Evolutionary conservation across 2,113 vertebrate genomes (phyloP).

Genomic region (Arizona elegans): DNA sequence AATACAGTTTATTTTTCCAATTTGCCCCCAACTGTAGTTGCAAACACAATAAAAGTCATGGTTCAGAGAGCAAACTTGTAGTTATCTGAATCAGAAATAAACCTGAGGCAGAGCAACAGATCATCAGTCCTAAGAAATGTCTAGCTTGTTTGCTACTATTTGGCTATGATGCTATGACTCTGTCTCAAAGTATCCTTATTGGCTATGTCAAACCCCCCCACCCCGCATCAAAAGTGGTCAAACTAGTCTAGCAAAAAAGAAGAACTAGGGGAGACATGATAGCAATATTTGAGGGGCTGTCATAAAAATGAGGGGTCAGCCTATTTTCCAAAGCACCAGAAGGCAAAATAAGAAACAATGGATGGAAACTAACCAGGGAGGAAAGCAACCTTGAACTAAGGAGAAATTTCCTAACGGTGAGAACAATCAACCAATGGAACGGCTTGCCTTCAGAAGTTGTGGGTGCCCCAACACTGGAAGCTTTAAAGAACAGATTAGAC

Average conservation of each 20-base stretch:
- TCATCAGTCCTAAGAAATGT: not conserved
- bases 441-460: not conserved
- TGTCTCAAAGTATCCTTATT: not conserved
- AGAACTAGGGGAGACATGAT: not conserved
- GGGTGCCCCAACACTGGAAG: not conserved
- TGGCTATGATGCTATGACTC: not conserved
- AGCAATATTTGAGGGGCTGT: no score
- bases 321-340: no score
- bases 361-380: no score
- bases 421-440: not conserved
- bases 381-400: no score
- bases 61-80: conserved; percentile 19
- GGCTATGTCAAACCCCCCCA: not conserved
- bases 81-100: not conserved
- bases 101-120: not conserved
- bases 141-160: not conserved
- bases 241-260: not conserved
- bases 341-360: no score
- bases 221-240: fast-evolving
- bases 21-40: not conserved
- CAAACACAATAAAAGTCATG: conserved; percentile 14
- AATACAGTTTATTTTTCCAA: not conserved
- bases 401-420: no score
- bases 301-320: no score
- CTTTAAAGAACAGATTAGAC: not conserved